Evolutionary conservation across 2,113 vertebrate species (phyloP).

Genomic region (Crotalus viridis): DNA sequence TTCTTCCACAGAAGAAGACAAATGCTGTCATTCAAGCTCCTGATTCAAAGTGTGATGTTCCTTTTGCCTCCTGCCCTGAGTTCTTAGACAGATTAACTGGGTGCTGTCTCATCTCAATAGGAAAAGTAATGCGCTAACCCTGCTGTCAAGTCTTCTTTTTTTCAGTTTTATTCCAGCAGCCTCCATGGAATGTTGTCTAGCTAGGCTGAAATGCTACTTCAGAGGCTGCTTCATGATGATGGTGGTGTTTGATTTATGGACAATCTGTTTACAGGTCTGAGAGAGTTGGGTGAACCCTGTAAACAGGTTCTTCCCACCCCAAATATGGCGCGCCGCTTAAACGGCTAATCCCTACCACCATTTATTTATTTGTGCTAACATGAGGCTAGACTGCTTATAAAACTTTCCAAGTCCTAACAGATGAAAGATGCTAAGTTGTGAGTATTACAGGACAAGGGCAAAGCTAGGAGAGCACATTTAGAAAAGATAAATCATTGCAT

Average conservation of each 20-base stretch:
- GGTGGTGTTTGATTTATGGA: background rate
- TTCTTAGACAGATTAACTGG: background rate
- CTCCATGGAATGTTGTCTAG: background rate
- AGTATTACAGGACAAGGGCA: background rate
- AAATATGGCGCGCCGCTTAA: background rate
- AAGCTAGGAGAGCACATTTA: background rate
- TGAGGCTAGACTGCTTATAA: background rate
- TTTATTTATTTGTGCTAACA: background rate
- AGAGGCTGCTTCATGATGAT: background rate
- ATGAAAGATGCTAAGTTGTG: background rate
- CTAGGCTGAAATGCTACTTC: background rate
- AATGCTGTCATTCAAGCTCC: background rate
- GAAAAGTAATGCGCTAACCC: background rate
- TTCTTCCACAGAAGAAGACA: background rate
- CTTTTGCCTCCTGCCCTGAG: background rate
- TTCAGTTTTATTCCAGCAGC: background rate
- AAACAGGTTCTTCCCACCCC: background rate
- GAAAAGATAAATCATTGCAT: background rate
- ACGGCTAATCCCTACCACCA: background rate
- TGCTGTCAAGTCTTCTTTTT: background rate
- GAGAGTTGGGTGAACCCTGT: background rate
- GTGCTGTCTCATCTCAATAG: background rate
- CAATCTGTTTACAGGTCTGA: background rate
- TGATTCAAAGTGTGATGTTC: background rate
- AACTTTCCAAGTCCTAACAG: background rate